Evolutionary conservation across 1,140 invertebrate genomes (phyloP), one percentile per base, ranked within the genome.

Genomic region (Theocolax elegans): DNA sequence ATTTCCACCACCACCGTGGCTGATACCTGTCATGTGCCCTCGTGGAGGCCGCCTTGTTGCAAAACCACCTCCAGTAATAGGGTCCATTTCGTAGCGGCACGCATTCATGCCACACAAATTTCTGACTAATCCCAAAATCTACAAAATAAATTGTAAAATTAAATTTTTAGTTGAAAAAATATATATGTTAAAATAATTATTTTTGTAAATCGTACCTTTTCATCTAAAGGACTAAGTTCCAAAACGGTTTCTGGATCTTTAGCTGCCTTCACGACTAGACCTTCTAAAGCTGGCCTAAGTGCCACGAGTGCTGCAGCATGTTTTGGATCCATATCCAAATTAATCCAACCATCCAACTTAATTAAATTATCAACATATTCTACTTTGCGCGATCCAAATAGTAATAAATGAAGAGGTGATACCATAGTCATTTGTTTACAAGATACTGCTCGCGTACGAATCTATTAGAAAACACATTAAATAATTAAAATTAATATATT

Each of bases 371-470:
- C 91, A n/a, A 92, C 79, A 76, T 77, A 83, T 79, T 96, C 94
- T 1, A 97, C 92, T 87, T 95, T 95, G n/a, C 94, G 88, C 31
- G 91, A 91, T 4, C 93, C 97, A 86, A 99, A 99, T 7, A 99
- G 82, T 70, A 99, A 81, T 6, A 99, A 85, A 85, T 99, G 97
- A 68, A 99, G 83, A 0, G 97, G 96, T 1, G 96, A 92, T 1
- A 99, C 92, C 96, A 99, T 98, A 0, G 95, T 96, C 88, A 97
- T 94, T 86, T 98, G 96, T 81, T 99, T 99, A 82, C 96, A 98
- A 15, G 94, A 94, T n/a, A 99, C 96, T 7, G 97, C 96, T 74
- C 94, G 88, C 0, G 97, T 99, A 60, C 97, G 90, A 51, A 99
- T 96, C 90, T 92, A 71, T 21, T 75, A 75, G 40, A 66, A 38